Evolutionary conservation across 2,113 vertebrate species (phyloP), one percentile per base, ranked within the genome.

Genomic region (Corapipo altera): DNA sequence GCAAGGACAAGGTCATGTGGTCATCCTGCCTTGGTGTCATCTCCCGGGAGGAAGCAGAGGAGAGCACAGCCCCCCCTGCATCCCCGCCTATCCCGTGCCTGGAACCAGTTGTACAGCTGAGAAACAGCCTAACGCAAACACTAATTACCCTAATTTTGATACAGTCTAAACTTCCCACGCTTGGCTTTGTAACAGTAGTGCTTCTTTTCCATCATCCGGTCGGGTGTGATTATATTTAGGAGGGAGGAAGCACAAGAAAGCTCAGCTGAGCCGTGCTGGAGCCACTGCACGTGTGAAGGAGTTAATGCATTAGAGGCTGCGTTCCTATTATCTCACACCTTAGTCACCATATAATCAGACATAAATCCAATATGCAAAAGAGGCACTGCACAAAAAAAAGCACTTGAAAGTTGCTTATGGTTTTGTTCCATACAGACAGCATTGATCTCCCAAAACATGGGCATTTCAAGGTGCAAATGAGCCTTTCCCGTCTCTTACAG

Each of bases 391-490:
- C 39, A 62, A 51, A 62, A 80, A 59, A 84, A 83, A 18, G 4
- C 70, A 22, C 84, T 83, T 90, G 61, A 59, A 95, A 93, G 85
- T 83, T 62, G 46, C 73, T 64, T 55, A 52, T 80, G 33, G 61
- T 85, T 96, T 82, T 91, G 73, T 75, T 93, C 88, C 55, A 0
- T 11, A 2, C 89, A 89, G 91, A 46, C 91, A 66, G 69, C 95
- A 55, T 5, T 91, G 85, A 91, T 96, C 82, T 88, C 37, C 1
- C 27, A 71, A 89, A 92, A 91, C 74, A 71, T 6, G 74, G 93
- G 76, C 93, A 94, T 83, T 76, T 81, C 86, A 39, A 95, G 93
- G 88, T 89, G 93, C 79, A 85, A 87, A 87, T 83, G 94, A 93
- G 90, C 54, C 95, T 85, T 32, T 84, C 80, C 77, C 89, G 80